These are phyloP conservation scores for Coregonus sp. DNA, from an alignment of 2,797 vertebrate genomes.

Conservation along the genomic window DNA sequence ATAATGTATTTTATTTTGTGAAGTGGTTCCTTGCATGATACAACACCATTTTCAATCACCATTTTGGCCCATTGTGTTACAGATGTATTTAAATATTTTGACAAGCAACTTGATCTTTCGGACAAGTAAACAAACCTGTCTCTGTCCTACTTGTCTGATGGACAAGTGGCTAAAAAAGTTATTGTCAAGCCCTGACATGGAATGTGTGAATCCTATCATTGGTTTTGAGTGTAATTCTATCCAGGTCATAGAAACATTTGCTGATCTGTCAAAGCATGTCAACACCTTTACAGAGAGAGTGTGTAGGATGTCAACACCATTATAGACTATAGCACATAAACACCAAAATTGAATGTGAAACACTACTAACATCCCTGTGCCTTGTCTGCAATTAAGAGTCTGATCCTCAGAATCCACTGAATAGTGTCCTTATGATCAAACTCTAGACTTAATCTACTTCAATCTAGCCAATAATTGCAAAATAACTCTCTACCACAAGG, in stretches of 20 bases:
- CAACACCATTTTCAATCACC: too few species aligned
- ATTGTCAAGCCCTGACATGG: neutral
- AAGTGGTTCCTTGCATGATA: too few species aligned
- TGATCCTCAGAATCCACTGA: neutral
- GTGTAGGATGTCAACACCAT: neutral
- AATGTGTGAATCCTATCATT: neutral
- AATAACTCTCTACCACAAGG: neutral
- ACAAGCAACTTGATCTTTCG: too few species aligned
- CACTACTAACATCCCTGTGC: too few species aligned
- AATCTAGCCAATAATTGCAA: slow-evolving; percentile 8
- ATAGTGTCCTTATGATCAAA: neutral
- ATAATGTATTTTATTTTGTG: too few species aligned
- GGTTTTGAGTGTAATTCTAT: neutral
- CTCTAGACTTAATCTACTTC: slow-evolving; percentile 4
- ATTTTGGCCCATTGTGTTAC: too few species aligned
- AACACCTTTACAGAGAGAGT: neutral
- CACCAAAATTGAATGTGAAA: too few species aligned
- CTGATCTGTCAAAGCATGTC: neutral
- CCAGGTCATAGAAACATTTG: neutral
- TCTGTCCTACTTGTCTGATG: too few species aligned
- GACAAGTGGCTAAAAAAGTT: too few species aligned
- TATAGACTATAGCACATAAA: neutral
- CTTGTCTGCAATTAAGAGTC: neutral
- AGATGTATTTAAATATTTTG: too few species aligned
- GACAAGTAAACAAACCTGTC: too few species aligned